These are phyloP conservation scores for Lithophane ornitopus DNA, from an alignment of 2,888 invertebrate genomes.

Conservation along the genomic window DNA sequence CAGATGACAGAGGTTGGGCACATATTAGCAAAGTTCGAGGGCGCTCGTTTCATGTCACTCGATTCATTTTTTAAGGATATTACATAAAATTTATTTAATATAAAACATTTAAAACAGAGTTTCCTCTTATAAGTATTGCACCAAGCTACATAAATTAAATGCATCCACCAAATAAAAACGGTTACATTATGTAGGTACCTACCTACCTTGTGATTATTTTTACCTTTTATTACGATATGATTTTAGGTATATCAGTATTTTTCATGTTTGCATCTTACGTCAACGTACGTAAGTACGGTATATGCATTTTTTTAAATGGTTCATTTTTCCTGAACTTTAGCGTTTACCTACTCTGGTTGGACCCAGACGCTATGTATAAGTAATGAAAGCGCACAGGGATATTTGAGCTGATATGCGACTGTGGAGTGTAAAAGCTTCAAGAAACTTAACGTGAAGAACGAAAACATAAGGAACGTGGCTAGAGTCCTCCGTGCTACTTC, in stretches of 20 bases:
- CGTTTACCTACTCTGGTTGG: neutral
- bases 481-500: neutral
- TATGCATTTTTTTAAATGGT: neutral
- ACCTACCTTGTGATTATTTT: neutral
- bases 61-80: constrained; percentile 81
- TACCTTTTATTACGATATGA: neutral
- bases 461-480: constrained; percentile 7
- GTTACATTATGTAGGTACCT: too few relatives aligned
- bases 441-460: constrained; percentile 13
- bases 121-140: constrained; percentile 2
- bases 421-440: constrained; percentile 22
- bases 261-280: neutral
- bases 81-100: constrained; percentile 62
- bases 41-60: constrained; percentile 81
- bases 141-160: neutral
- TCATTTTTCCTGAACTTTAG: neutral
- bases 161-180: neutral
- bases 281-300: neutral
- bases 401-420: constrained; percentile 34
- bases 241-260: neutral
- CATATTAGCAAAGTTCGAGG: constrained; percentile 89
- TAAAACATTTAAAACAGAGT: constrained; percentile 34
- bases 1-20: constrained; percentile 90
- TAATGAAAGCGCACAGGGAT: constrained; percentile 27
- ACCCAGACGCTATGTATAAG: constrained; percentile 32